These are phyloP conservation scores for Saccostrea cuccullata DNA, from an alignment of 1,140 invertebrate species.

Conservation along the genomic window DNA sequence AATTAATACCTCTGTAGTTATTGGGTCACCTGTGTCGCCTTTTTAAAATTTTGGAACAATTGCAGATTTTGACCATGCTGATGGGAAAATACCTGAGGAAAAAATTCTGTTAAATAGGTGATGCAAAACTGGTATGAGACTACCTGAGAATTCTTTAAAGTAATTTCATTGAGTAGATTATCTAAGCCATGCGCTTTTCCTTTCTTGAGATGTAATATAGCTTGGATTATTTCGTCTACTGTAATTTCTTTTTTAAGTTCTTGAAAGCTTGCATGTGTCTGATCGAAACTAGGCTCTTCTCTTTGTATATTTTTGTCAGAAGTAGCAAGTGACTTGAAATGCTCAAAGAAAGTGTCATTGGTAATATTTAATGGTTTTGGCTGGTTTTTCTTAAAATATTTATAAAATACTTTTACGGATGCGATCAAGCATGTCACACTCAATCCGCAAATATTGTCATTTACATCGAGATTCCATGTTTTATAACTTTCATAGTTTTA, in stretches of 20 bases:
- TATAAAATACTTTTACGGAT: no score
- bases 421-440: no score
- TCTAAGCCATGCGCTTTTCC: not conserved
- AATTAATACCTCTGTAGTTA: conserved; percentile 51
- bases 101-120: conserved; percentile 28
- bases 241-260: conserved; percentile 33
- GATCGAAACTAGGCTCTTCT: no score
- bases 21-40: conserved; percentile 6
- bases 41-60: conserved; percentile 28
- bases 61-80: not conserved
- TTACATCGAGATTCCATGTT: no score
- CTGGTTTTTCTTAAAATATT: no score
- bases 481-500: no score
- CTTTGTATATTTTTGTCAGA: no score
- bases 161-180: conserved; percentile 37
- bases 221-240: not conserved
- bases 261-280: not conserved
- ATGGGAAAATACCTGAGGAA: not conserved
- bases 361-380: no score
- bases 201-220: conserved; percentile 2
- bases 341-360: no score
- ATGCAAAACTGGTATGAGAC: conserved; percentile 5
- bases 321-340: no score
- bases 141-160: conserved; percentile 18
- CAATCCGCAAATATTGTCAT: no score